These are phyloP conservation scores for Alitta virens DNA, from an alignment of 2,888 invertebrate genomes.

Conservation along the genomic window DNA sequence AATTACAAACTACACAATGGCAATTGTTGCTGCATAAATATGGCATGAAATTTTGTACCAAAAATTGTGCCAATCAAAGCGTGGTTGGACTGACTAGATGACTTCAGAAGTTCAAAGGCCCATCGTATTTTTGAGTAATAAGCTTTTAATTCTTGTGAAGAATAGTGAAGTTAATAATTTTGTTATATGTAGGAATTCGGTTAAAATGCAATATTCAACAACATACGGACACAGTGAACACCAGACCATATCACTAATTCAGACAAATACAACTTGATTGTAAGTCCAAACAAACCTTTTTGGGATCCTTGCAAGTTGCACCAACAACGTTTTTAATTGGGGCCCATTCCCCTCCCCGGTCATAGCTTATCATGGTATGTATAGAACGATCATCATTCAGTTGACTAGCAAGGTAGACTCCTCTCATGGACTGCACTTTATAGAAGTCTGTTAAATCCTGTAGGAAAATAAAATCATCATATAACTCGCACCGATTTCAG, in stretches of 20 bases:
- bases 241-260: no score
- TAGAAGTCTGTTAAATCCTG: conserved; percentile 52
- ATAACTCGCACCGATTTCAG: no score
- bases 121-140: no score
- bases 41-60: no score
- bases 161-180: no score
- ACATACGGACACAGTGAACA: background rate
- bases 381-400: conserved; percentile 48
- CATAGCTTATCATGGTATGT: conserved; percentile 50
- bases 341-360: conserved; percentile 53
- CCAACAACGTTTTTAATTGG: conserved; percentile 39
- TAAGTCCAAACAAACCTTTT: conserved; percentile 33
- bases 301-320: conserved; percentile 41
- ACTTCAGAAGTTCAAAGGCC: no score
- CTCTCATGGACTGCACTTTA: conserved; percentile 39
- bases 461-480: no score
- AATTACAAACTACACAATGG: background rate
- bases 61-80: no score
- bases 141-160: no score
- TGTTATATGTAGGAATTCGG: no score
- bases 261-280: no score
- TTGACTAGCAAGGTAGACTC: conserved; percentile 53
- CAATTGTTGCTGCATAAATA: background rate
- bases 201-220: background rate
- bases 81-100: no score